Base-by-base conservation (phyloP, 2,797 vertebrate species). In the Kryptolebias ocellatus region DNA sequence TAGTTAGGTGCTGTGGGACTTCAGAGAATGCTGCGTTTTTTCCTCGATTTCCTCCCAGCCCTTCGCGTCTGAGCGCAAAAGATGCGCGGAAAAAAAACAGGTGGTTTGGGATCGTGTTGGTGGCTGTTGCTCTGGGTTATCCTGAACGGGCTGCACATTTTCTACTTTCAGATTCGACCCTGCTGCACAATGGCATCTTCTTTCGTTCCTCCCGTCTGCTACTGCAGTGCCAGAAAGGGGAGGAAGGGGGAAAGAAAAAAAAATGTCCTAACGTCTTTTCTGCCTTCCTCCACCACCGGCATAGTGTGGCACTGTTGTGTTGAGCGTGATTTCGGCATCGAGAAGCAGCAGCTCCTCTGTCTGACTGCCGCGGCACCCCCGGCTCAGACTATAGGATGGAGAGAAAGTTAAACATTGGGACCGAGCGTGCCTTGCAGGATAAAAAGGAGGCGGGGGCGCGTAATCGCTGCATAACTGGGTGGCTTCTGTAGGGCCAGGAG, bases 301-400 rank as follows among this genome's bases (percentile, higher is more conserved):
- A 83, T 83, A 81, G 81, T 77, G 84, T 83, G 83, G 82, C 87
- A 87, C 80, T 86, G 82, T 85, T 82, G 79, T 72, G 71, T 83
- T 77, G 83, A 84, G 76, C 84, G 81, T 78, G 77, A 80, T 84
- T 75, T 80, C 78, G 59, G 84, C 81, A 78, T 78, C 67, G 76
- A 78, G 80, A 78, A 80, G 67, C 66, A 37, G 18, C 2, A 17
- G 17, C 17, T 71, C 44, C 79, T 64, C 70, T 74, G 69, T 74
- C 44, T 57, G 81, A 70, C 52, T 44, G 52, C 69, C 55, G 72
- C 55, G 72, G 70, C 31, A 37, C 6, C 62, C 62, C 78, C 75
- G 58, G 74, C 78, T 54, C 67, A 27, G 53, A 80, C 74, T 55
- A 18, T 45, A 60, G 74, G 63, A 58, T 46, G 53, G 27, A 45